Percentiles rank a stretch among this genome's conserved stretches.
These are phyloP conservation scores for Meandrina meandrites DNA, from an alignment of 92 coral and sea anemone genomes.

Conservation along the genomic window DNA sequence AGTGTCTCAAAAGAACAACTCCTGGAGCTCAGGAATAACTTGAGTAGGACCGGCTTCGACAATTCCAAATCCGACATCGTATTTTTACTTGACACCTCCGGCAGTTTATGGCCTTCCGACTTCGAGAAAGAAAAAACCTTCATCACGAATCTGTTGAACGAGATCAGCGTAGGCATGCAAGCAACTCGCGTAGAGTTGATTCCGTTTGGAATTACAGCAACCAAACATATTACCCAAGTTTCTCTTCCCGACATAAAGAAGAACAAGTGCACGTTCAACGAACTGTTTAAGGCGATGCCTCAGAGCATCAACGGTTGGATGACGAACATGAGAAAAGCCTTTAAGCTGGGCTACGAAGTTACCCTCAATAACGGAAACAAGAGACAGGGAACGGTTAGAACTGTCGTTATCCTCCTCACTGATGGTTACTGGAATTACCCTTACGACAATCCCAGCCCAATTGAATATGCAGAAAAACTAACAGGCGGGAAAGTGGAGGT, in stretches of 20 bases:
- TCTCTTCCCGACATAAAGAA: conserved; percentile 35
- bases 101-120: conserved; percentile 54
- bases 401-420: conserved; percentile 67
- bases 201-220: conserved; percentile 58
- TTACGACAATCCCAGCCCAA: conserved; percentile 45
- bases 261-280: conserved; percentile 79
- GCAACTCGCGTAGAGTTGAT: conserved; percentile 82
- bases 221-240: conserved; percentile 59
- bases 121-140: conserved; percentile 68
- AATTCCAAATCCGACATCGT: conserved; percentile 68
- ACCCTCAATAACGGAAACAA: conserved; percentile 42
- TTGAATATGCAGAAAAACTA: conserved; percentile 38
- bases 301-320: conserved; percentile 25
- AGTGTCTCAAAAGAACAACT: not conserved
- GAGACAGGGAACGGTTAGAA: conserved; percentile 47
- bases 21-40: not conserved
- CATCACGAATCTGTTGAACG: conserved; percentile 64
- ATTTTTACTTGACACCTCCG: conserved; percentile 79
- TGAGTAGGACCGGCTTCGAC: not conserved
- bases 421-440: conserved; percentile 78
- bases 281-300: conserved; percentile 40
- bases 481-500: conserved; percentile 40
- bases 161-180: conserved; percentile 66
- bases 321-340: conserved; percentile 74
- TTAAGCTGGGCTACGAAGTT: conserved; percentile 48